phyloP scores from a whole-genome alignment of 2,888 invertebrate genomes.

The Sinotaia quadrata region DNA sequence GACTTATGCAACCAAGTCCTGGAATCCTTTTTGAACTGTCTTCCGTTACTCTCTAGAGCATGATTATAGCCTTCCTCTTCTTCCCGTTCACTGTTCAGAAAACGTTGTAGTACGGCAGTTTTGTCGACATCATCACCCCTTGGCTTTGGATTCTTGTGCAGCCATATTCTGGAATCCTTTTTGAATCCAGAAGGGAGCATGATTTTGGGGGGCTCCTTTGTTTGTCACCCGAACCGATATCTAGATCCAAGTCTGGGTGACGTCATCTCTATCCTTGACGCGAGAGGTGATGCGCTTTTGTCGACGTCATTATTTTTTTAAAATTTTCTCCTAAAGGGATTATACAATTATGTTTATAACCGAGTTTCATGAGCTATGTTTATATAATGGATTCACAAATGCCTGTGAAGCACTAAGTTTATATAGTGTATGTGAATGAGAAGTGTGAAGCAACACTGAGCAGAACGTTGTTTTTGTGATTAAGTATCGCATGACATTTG shows the following conservation, averaged over 20 bases:
- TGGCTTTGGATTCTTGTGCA: slow-evolving; percentile 32
- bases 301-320: no score
- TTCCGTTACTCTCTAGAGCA: not conserved
- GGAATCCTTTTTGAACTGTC: slow-evolving; percentile 37
- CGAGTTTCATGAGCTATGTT: no score
- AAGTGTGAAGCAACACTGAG: no score
- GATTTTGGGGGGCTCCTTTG: not conserved
- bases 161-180: slow-evolving; percentile 37
- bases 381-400: no score
- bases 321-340: no score
- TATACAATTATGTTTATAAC: no score
- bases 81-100: slow-evolving; percentile 19
- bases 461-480: no score
- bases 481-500: no score
- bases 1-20: slow-evolving; percentile 37
- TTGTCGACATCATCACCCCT: slow-evolving; percentile 24
- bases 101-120: slow-evolving; percentile 17
- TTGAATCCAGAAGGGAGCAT: slow-evolving; percentile 40
- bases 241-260: not conserved
- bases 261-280: no score
- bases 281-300: no score
- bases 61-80: not conserved
- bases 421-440: no score
- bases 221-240: not conserved
- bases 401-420: no score